These are phyloP conservation scores for Macaria notata DNA, from an alignment of 2,888 invertebrate genomes.

Conservation along the genomic window DNA sequence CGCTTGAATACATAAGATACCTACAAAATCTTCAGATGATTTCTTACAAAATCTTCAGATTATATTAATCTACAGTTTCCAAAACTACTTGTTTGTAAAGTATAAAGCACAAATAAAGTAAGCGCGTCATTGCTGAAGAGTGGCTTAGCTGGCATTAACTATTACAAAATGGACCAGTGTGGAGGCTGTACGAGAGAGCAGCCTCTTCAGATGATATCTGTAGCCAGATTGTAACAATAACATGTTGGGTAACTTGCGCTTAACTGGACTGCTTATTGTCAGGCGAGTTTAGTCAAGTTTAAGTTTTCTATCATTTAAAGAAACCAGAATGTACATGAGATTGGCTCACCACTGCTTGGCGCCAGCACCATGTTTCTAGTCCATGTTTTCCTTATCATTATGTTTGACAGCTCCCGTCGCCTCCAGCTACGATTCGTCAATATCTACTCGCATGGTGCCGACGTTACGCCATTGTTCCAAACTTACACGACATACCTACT, in stretches of 20 bases:
- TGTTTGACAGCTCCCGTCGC: slow-evolving; percentile 1
- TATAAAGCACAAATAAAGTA: not conserved
- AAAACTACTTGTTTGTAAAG: too few relatives aligned
- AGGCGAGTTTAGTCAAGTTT: too few relatives aligned
- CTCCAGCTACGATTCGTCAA: not conserved
- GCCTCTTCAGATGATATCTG: slow-evolving; percentile 6
- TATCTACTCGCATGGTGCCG: not conserved
- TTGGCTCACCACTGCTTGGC: not conserved
- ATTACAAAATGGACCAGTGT: slow-evolving; percentile 6
- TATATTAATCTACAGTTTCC: too few relatives aligned
- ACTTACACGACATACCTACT: too few relatives aligned
- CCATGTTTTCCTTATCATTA: slow-evolving; percentile 1
- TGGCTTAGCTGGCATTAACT: not conserved
- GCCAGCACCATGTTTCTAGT: not conserved
- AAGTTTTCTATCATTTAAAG: too few relatives aligned
- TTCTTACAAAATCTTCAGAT: too few relatives aligned
- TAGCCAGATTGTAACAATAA: slow-evolving; percentile 3
- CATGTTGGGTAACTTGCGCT: slow-evolving; percentile 8
- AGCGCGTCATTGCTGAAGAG: too few relatives aligned
- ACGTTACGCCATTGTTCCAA: slow-evolving; percentile 7
- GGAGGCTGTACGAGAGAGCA: slow-evolving; percentile 7
- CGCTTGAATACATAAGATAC: too few relatives aligned
- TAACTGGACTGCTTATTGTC: too few relatives aligned
- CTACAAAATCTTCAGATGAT: too few relatives aligned
- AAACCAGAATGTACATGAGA: too few relatives aligned